phyloP scores from a whole-genome alignment of 1,140 invertebrate genomes.

The Solenopsis invicta region DNA sequence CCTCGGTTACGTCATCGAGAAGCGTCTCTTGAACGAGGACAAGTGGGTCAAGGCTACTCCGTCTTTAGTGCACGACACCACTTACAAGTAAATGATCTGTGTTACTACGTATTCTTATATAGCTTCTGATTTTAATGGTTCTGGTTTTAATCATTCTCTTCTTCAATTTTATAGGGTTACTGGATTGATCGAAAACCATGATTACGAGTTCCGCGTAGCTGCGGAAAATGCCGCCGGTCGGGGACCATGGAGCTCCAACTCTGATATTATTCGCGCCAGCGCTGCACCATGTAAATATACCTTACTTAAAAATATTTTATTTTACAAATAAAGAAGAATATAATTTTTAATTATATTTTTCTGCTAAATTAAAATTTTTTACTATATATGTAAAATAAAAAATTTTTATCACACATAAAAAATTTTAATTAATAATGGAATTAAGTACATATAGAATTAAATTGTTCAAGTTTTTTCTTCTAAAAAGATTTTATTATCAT shows the following conservation, averaged over 20 bases:
- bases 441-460: not conserved
- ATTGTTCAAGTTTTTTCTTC: not conserved
- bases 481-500: not conserved
- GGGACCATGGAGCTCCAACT: slow-evolving; percentile 96
- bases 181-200: slow-evolving; percentile 96
- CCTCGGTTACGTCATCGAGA: slow-evolving; percentile 97
- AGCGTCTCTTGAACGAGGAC: slow-evolving; percentile 94
- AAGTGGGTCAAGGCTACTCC: slow-evolving; percentile 97
- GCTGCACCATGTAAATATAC: slow-evolving; percentile 91
- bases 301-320: not conserved
- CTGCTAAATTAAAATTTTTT: not conserved
- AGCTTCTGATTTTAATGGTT: not conserved
- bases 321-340: not conserved
- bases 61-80: slow-evolving; percentile 93
- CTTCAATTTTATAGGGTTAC: slow-evolving; percentile 88
- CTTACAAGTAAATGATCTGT: slow-evolving; percentile 88
- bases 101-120: not conserved
- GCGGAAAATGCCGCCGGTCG: slow-evolving; percentile 98
- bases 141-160: not conserved
- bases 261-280: slow-evolving; percentile 95
- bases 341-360: slow-evolving; percentile 15
- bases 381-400: not conserved
- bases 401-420: not conserved
- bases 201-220: slow-evolving; percentile 98
- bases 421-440: not conserved